phyloP scores from a whole-genome alignment of 2,888 invertebrate species.

The Buathra laborator region DNA sequence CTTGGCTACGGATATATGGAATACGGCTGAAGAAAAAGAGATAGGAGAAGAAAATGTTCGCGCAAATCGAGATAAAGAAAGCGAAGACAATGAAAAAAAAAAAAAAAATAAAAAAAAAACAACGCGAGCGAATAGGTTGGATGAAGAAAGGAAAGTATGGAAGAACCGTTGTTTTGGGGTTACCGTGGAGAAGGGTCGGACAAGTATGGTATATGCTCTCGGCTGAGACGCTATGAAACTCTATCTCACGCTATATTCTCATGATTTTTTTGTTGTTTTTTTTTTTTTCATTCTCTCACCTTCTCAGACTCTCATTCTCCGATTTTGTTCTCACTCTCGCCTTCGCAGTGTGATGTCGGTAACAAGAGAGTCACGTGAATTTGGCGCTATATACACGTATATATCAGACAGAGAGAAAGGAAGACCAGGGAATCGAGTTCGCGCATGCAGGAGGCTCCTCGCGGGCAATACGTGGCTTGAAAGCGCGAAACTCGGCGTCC shows the following conservation, averaged over 20 bases:
- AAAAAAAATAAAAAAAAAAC: constrained; percentile 45
- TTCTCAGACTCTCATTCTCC: constrained; percentile 28
- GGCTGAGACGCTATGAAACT: constrained; percentile 55
- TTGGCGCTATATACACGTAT: constrained; percentile 32
- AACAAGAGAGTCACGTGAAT: constrained; percentile 16
- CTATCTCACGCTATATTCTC: constrained; percentile 42
- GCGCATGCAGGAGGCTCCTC: constrained; percentile 76
- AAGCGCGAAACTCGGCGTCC: constrained; percentile 74
- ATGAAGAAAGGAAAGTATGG: constrained; percentile 52
- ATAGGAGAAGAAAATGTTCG: constrained; percentile 31
- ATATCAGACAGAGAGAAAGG: constrained; percentile 50
- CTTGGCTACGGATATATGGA: constrained; percentile 37
- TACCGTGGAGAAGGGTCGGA: constrained; percentile 47
- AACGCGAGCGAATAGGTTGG: constrained; percentile 37
- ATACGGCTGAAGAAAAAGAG: constrained; percentile 27
- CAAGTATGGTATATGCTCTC: constrained; percentile 50
- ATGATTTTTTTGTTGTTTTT: constrained; percentile 31
- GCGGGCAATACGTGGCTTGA: constrained; percentile 77
- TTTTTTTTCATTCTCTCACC: constrained; percentile 49
- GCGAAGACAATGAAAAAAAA: constrained; percentile 42
- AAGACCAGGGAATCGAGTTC: constrained; percentile 71
- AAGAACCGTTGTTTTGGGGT: constrained; percentile 15
- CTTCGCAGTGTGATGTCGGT: neutral
- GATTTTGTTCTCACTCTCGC: constrained; percentile 29
- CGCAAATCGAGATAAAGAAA: constrained; percentile 54